Evolutionary conservation across 2,888 invertebrate genomes (phyloP).

Genomic region (Stratiomys singularior): DNA sequence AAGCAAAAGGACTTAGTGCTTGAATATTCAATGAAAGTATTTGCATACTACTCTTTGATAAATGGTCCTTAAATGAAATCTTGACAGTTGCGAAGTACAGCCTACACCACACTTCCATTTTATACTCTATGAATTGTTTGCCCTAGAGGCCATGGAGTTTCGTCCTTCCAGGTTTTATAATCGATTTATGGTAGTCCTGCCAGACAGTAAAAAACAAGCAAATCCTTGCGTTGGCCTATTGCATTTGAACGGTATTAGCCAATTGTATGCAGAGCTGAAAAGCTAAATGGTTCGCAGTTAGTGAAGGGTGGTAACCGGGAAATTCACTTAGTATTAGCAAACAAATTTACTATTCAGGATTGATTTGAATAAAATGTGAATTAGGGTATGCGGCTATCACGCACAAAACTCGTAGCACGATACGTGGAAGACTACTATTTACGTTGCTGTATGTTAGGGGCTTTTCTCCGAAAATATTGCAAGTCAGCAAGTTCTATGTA

Average conservation of each 20-base stretch:
- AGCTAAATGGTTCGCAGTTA: too few relatives aligned
- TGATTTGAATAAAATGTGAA: background rate
- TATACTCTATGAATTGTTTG: background rate
- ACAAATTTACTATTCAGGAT: background rate
- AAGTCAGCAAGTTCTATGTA: too few relatives aligned
- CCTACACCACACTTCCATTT: background rate
- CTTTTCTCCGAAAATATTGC: too few relatives aligned
- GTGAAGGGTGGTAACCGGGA: too few relatives aligned
- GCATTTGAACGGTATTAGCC: too few relatives aligned
- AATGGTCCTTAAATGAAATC: slow-evolving; percentile 31
- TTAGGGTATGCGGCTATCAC: background rate
- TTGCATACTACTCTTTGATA: slow-evolving; percentile 27
- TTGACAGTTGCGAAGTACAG: background rate
- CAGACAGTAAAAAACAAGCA: background rate
- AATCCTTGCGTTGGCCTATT: too few relatives aligned
- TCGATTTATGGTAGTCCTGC: background rate
- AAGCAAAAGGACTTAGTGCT: background rate
- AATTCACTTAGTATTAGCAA: background rate
- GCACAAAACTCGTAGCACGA: background rate
- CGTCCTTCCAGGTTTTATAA: background rate
- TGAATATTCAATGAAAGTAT: slow-evolving; percentile 21
- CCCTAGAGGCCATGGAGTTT: background rate
- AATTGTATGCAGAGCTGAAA: too few relatives aligned
- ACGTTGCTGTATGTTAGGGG: too few relatives aligned
- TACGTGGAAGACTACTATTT: too few relatives aligned